phyloP scores from a whole-genome alignment of 2,888 invertebrate species.

The Ctena decussata region DNA sequence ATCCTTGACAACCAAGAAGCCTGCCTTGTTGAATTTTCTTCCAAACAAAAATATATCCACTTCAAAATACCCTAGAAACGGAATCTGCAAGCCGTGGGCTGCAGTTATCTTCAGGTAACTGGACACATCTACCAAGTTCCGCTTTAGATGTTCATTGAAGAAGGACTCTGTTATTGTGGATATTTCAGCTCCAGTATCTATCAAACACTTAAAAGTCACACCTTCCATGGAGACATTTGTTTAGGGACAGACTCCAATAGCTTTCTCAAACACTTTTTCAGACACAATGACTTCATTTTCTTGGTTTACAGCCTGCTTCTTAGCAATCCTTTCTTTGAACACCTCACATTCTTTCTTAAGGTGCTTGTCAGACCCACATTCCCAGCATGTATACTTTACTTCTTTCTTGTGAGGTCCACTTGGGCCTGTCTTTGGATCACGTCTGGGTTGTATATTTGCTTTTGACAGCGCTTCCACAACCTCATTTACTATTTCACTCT shows the following conservation, averaged over 20 bases:
- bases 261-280: neutral
- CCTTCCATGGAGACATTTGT: neutral
- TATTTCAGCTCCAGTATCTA: neutral
- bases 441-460: neutral
- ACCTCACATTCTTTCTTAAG: neutral
- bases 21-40: slow-evolving; percentile 16
- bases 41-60: neutral
- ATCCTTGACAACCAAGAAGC: slow-evolving; percentile 36
- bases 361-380: neutral
- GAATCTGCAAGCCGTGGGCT: slow-evolving; percentile 44
- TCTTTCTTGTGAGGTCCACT: neutral
- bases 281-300: neutral
- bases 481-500: neutral
- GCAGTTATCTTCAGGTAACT: slow-evolving; percentile 29
- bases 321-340: neutral
- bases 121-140: slow-evolving; percentile 32
- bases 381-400: neutral
- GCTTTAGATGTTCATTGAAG: neutral
- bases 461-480: neutral
- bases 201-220: neutral
- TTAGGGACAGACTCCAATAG: neutral
- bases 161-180: neutral
- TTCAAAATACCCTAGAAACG: slow-evolving; percentile 47
- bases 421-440: neutral
- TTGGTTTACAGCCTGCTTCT: neutral